phyloP scores from a whole-genome alignment of 2,888 invertebrate species.

The Chrysina gloriosa region DNA sequence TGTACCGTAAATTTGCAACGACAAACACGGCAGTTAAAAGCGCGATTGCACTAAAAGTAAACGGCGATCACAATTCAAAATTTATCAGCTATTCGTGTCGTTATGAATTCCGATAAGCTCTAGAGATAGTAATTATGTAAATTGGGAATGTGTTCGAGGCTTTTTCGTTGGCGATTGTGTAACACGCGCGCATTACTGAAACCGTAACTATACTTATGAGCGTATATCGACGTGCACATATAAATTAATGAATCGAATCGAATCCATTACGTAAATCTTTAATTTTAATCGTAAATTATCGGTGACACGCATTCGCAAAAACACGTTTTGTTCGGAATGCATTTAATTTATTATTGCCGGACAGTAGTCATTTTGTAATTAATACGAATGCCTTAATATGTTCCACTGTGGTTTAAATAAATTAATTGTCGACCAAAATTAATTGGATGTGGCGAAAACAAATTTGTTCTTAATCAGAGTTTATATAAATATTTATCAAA shows the following conservation, averaged over 20 bases:
- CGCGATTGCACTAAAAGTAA: neutral
- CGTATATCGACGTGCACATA: neutral
- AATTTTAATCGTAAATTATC: slow-evolving; percentile 19
- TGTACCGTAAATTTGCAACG: neutral
- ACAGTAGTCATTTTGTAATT: slow-evolving; percentile 9
- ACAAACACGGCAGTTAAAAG: neutral
- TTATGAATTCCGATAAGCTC: slow-evolving; percentile 18
- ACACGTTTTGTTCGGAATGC: neutral
- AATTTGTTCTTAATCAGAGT: neutral
- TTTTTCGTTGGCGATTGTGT: slow-evolving; percentile 16
- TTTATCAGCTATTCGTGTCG: slow-evolving; percentile 3
- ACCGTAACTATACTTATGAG: neutral
- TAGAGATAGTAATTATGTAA: slow-evolving; percentile 21
- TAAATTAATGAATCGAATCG: slow-evolving; percentile 20
- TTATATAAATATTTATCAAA: neutral
- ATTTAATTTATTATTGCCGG: neutral
- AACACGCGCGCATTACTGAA: neutral
- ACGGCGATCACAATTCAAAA: neutral
- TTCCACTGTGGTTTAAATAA: neutral
- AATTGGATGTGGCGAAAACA: neutral
- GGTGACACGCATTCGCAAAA: slow-evolving; percentile 20
- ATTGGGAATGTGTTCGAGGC: slow-evolving; percentile 15
- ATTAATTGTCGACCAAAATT: neutral
- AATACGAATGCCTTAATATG: neutral
- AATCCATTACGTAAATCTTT: slow-evolving; percentile 10